These are phyloP conservation scores for Syrphus vitripennis DNA, from an alignment of 2,888 invertebrate species.

Conservation along the genomic window DNA sequence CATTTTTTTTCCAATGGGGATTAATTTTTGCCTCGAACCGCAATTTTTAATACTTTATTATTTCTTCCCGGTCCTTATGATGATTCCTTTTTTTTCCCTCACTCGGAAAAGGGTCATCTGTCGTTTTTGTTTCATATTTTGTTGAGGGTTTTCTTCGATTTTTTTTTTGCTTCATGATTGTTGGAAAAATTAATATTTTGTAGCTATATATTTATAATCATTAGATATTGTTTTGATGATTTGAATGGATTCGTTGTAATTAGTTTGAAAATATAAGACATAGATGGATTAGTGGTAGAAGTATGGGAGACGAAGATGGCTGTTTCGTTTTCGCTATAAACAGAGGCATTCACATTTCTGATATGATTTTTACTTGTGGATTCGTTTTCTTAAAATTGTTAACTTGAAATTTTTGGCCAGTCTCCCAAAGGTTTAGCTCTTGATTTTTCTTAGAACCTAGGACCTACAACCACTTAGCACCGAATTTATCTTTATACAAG, in stretches of 20 bases:
- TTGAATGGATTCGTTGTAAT: conserved; percentile 7
- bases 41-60: conserved; percentile 51
- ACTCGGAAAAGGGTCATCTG: conserved; percentile 36
- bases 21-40: conserved; percentile 53
- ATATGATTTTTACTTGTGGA: too few species aligned
- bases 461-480: too few species aligned
- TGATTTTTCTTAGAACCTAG: too few species aligned
- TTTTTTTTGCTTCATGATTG: not conserved
- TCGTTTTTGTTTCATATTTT: conserved; percentile 19
- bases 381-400: too few species aligned
- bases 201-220: not conserved
- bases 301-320: not conserved
- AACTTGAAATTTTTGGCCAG: too few species aligned
- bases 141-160: not conserved
- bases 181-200: conserved; percentile 14
- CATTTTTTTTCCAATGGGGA: conserved; percentile 33
- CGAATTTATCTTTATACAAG: too few species aligned
- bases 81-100: not conserved
- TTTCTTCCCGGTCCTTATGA: conserved; percentile 6
- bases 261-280: conserved; percentile 3
- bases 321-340: too few species aligned
- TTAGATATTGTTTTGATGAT: conserved; percentile 9
- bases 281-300: not conserved
- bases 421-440: too few species aligned
- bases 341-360: too few species aligned